Conservation (phyloP, 2,888 invertebrate species). For the Malacosoma neustria region DNA sequence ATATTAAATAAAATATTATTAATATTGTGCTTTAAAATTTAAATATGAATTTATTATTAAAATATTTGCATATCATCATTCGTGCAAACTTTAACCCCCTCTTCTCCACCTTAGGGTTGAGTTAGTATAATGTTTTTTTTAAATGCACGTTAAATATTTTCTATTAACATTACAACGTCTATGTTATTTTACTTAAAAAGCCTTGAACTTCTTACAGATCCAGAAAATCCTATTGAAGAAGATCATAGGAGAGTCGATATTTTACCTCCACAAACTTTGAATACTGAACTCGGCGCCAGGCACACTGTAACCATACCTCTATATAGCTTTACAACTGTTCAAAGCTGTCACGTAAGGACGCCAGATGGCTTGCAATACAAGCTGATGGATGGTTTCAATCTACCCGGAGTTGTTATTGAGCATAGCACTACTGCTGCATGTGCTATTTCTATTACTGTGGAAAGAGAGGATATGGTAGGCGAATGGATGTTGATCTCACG, state of each 20-base stretch:
- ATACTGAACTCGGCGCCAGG: slow-evolving; percentile 16
- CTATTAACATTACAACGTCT: too few relatives aligned
- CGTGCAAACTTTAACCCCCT: too few relatives aligned
- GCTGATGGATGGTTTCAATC: slow-evolving; percentile 25
- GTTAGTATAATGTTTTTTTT: too few relatives aligned
- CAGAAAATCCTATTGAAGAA: slow-evolving; percentile 23
- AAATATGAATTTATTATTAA: too few relatives aligned
- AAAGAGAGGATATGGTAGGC: slow-evolving; percentile 31
- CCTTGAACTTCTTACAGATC: too few relatives aligned
- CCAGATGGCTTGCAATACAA: slow-evolving; percentile 31
- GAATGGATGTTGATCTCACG: slow-evolving; percentile 45
- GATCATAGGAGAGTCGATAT: slow-evolving; percentile 16
- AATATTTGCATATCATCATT: too few relatives aligned
- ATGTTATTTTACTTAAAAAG: too few relatives aligned
- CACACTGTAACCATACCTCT: slow-evolving; percentile 23
- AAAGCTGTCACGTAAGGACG: slow-evolving; percentile 37
- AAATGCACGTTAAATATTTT: too few relatives aligned
- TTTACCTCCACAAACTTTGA: slow-evolving; percentile 8
- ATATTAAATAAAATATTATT: too few relatives aligned
- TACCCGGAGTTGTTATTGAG: slow-evolving; percentile 27
- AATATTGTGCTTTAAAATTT: too few relatives aligned
- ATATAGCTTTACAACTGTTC: slow-evolving; percentile 12
- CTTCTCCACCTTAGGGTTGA: too few relatives aligned
- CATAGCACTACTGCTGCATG: slow-evolving; percentile 25
- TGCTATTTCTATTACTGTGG: slow-evolving; percentile 28